phyloP scores from a whole-genome alignment of 2,113 vertebrate genomes.

The Pleuronectes platessa region DNA sequence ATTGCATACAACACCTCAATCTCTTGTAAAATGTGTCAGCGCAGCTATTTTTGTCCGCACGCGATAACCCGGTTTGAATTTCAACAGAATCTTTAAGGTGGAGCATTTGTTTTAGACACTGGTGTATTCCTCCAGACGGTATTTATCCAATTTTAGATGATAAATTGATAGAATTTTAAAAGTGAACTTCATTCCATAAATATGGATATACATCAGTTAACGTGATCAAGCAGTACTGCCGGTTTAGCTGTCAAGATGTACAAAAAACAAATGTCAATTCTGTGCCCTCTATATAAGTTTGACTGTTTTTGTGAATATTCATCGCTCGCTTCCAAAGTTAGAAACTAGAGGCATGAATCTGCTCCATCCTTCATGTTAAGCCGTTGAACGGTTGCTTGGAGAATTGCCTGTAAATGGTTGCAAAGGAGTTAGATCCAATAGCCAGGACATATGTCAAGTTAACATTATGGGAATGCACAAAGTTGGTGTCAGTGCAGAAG shows the following conservation, averaged over 20 bases:
- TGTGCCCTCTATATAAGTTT: too few species aligned
- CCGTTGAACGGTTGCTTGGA: conserved; percentile 19
- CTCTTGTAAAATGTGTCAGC: conserved; percentile 27
- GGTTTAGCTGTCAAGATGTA: neutral
- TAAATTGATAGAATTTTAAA: neutral
- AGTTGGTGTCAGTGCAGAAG: too few species aligned
- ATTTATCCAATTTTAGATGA: neutral
- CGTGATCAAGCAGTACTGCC: neutral
- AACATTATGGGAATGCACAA: neutral
- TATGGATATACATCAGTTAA: neutral
- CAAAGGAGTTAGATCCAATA: conserved; percentile 28
- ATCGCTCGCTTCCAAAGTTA: conserved; percentile 8
- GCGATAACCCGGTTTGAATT: neutral
- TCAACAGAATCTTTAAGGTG: neutral
- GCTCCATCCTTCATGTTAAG: conserved; percentile 15
- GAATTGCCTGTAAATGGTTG: conserved; percentile 16
- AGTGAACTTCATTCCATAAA: neutral
- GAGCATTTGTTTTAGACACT: neutral
- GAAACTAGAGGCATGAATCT: conserved; percentile 11
- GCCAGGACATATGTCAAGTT: conserved; percentile 34
- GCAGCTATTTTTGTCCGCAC: conserved; percentile 19
- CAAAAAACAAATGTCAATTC: neutral
- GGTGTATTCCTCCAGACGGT: neutral
- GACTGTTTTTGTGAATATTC: conserved; percentile 3
- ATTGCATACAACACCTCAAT: conserved; percentile 4